Conservation (phyloP, 2,888 invertebrate species). For the Meteorus cinctellus region DNA sequence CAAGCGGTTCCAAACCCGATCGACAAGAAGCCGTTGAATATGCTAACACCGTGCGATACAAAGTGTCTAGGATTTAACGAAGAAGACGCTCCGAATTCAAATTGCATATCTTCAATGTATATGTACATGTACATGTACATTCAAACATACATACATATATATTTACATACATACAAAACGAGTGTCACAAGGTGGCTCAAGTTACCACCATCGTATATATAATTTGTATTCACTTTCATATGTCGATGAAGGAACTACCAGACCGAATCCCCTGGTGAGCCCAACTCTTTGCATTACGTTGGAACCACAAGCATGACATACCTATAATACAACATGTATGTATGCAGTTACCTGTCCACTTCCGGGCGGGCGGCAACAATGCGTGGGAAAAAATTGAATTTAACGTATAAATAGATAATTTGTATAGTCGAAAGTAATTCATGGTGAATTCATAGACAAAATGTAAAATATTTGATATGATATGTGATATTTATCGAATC, state of each 20-base stretch:
- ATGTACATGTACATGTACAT: background rate
- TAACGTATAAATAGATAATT: background rate
- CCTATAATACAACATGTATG: slow-evolving; percentile 21
- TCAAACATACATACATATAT: no score
- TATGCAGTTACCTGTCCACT: slow-evolving; percentile 20
- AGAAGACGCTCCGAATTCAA: background rate
- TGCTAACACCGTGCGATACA: background rate
- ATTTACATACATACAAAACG: background rate
- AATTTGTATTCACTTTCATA: background rate
- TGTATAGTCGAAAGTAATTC: no score
- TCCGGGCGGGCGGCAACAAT: slow-evolving; percentile 31
- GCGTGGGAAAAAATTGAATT: slow-evolving; percentile 35
- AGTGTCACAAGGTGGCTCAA: background rate
- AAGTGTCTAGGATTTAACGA: background rate
- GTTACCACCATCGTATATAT: background rate
- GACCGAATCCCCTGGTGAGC: slow-evolving; percentile 36
- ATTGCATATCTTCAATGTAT: background rate
- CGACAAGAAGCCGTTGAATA: background rate
- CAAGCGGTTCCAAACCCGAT: background rate
- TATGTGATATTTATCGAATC: no score
- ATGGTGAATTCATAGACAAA: no score
- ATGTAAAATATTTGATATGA: no score
- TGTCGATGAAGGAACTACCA: slow-evolving; percentile 6
- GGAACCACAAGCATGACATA: slow-evolving; percentile 36
- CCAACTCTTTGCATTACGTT: slow-evolving; percentile 14